phyloP scores from a whole-genome alignment of 2,797 vertebrate species.

The Glossophaga mutica region DNA sequence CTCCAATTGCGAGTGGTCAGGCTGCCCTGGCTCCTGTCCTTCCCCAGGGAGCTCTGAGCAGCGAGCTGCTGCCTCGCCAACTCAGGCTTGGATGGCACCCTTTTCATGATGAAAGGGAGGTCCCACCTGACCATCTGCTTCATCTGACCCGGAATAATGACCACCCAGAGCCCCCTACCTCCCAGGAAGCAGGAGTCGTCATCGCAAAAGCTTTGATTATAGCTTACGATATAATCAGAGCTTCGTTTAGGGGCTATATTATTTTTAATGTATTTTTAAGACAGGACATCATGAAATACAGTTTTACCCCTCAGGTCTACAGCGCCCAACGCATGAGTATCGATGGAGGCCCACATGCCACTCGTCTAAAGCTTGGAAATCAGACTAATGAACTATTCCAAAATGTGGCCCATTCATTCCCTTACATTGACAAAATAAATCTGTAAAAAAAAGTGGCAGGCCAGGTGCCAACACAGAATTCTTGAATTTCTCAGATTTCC shows the following conservation, averaged over 20 bases:
- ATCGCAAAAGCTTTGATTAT: background rate
- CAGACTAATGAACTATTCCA: background rate
- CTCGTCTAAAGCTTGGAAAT: background rate
- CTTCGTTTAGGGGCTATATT: background rate
- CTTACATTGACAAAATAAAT: background rate
- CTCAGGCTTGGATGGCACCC: background rate
- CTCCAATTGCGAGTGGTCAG: background rate
- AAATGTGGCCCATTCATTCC: background rate
- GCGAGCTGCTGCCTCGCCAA: background rate
- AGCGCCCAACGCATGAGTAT: background rate
- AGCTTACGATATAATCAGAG: background rate
- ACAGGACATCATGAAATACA: background rate
- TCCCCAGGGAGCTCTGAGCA: background rate
- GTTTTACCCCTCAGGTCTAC: background rate
- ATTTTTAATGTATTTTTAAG: background rate
- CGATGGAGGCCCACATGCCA: background rate
- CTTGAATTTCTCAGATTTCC: background rate
- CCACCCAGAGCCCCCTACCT: background rate
- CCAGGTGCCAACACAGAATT: background rate
- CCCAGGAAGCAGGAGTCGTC: background rate
- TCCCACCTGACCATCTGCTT: background rate
- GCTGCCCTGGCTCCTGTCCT: background rate
- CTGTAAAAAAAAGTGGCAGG: background rate
- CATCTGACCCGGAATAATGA: background rate
- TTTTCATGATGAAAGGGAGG: slow-evolving; percentile 23